A percentile compares a stretch with the other conserved stretches of the same genome.
Evolutionary conservation across 2,888 invertebrate species (phyloP).

Genomic region (Cheilosia variabilis): DNA sequence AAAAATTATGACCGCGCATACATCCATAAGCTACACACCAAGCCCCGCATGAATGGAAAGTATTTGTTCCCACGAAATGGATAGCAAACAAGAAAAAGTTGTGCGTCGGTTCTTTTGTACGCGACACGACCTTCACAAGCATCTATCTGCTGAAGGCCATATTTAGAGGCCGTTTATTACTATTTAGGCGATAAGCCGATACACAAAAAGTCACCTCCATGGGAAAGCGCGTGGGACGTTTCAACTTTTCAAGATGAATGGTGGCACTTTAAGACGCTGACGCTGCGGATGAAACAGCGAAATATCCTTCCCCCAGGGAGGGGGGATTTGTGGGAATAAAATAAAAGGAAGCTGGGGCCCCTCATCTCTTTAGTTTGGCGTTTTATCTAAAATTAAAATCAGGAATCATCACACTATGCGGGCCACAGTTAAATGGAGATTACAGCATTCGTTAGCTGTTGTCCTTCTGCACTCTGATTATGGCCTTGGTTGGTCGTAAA

Average conservation of each 20-base stretch:
- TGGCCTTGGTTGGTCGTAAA: conserved; percentile 45
- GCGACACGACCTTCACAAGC: conserved; percentile 32
- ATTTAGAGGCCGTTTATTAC: conserved; percentile 44
- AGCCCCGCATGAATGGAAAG: conserved; percentile 16
- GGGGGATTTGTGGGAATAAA: neutral
- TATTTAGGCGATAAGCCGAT: conserved; percentile 53
- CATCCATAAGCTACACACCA: conserved; percentile 5
- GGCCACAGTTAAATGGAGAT: conserved; percentile 53
- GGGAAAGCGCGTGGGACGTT: neutral
- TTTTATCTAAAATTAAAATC: conserved; percentile 75
- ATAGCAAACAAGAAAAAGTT: neutral
- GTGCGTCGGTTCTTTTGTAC: conserved; percentile 12
- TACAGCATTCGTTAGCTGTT: conserved; percentile 53
- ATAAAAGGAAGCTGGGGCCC: conserved; percentile 37
- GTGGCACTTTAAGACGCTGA: neutral
- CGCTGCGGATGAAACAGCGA: conserved; percentile 1
- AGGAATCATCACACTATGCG: conserved; percentile 73
- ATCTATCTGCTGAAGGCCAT: conserved; percentile 52
- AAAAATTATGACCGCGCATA: conserved; percentile 59
- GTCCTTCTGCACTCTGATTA: conserved; percentile 65
- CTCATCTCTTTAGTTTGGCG: conserved; percentile 30
- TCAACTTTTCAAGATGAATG: conserved; percentile 38
- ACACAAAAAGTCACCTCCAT: conserved; percentile 12
- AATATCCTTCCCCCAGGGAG: neutral
- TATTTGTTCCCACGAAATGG: conserved; percentile 38